Evolutionary conservation across 2,797 vertebrate species (phyloP).

Genomic region (Odontamblyopus rebecca): DNA sequence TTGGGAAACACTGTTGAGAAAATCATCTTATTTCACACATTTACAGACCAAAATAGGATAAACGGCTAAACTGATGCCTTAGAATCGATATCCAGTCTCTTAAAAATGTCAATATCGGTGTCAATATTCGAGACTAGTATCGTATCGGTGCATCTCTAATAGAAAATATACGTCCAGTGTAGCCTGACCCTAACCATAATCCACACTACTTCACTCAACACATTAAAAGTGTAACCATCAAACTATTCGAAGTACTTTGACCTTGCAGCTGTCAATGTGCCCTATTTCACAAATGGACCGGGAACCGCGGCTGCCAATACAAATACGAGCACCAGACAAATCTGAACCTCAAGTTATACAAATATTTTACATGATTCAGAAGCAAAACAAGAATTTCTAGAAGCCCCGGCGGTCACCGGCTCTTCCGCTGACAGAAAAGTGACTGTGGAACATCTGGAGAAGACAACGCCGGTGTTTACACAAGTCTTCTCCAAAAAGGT

Average conservation of each 20-base stretch:
- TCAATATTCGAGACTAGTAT: too few relatives aligned
- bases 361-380: constrained; percentile 11
- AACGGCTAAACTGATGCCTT: too few relatives aligned
- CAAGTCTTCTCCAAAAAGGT: constrained; percentile 44
- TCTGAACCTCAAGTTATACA: neutral
- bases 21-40: too few relatives aligned
- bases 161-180: neutral
- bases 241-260: neutral
- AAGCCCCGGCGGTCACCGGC: constrained; percentile 12
- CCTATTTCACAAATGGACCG: constrained; percentile 4
- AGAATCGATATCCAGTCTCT: too few relatives aligned
- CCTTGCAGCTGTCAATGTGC: neutral
- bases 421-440: constrained; percentile 36
- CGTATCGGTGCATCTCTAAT: too few relatives aligned
- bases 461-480: constrained; percentile 44
- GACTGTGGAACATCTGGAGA: constrained; percentile 58
- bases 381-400: constrained; percentile 21
- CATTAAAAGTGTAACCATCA: neutral
- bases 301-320: neutral
- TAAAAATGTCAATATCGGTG: too few relatives aligned
- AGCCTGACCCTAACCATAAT: neutral
- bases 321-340: neutral
- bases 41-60: too few relatives aligned
- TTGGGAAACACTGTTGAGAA: too few relatives aligned
- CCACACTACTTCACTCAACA: neutral